Evolutionary conservation across 2,797 vertebrate genomes (phyloP).

Genomic region (Furcifer pardalis): DNA sequence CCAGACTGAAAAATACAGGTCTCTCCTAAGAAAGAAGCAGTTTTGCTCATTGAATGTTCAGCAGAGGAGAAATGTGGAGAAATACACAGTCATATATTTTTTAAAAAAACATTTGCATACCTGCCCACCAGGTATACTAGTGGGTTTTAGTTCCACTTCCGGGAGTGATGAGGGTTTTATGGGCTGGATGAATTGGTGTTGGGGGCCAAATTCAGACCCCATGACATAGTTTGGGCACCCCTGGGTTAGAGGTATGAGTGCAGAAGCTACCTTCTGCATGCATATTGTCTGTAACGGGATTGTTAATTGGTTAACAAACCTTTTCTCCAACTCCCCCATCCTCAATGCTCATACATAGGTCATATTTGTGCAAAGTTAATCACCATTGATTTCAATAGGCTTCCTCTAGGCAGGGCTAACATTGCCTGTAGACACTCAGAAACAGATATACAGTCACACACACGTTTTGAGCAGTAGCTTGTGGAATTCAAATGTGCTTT

Average conservation of each 20-base stretch:
- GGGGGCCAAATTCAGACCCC: too few species aligned
- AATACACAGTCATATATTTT: too few species aligned
- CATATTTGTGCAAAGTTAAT: neutral
- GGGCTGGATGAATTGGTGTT: too few species aligned
- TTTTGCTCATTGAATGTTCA: neutral
- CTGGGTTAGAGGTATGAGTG: neutral
- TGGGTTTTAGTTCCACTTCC: too few species aligned
- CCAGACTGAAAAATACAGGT: neutral
- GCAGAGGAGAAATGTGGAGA: neutral
- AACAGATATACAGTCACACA: too few species aligned
- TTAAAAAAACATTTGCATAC: neutral
- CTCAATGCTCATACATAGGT: neutral
- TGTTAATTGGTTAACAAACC: too few species aligned
- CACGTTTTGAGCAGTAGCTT: conserved; percentile 17
- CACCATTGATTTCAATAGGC: neutral
- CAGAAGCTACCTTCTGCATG: neutral
- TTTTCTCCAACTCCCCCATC: too few species aligned
- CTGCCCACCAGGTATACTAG: too few species aligned
- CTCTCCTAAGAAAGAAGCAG: neutral
- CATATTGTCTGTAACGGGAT: too few species aligned
- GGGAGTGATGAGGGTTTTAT: too few species aligned
- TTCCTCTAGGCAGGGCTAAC: neutral
- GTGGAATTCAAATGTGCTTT: conserved; percentile 37
- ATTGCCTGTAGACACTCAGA: neutral
- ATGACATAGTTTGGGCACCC: too few species aligned